Evolutionary conservation across 2,797 vertebrate species (phyloP).

Genomic region (Coregonus sp.): DNA sequence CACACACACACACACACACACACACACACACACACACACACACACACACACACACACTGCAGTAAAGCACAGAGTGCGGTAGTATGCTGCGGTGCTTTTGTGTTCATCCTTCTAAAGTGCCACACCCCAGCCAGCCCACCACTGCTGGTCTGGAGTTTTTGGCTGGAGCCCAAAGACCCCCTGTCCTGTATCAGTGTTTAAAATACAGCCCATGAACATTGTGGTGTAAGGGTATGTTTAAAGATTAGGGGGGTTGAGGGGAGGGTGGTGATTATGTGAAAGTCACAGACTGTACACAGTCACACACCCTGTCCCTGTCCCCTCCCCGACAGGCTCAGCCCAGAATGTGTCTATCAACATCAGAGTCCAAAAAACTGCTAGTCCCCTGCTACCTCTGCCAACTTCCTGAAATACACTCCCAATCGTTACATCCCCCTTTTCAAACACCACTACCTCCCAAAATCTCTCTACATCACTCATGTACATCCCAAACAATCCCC

Average conservation of each 20-base stretch:
- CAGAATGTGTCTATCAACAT: not conserved
- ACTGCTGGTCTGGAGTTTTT: conserved; percentile 10
- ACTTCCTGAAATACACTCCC: not conserved
- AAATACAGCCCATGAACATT: not conserved
- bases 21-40: not conserved
- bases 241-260: not conserved
- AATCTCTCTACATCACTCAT: not conserved
- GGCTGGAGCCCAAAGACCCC: conserved; percentile 5
- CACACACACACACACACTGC: conserved; percentile 23
- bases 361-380: not conserved
- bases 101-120: conserved; percentile 43
- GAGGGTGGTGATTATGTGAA: not conserved
- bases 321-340: not conserved
- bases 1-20: conserved; percentile 5
- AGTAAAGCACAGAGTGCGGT: conserved; percentile 24
- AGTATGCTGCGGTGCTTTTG: conserved; percentile 24
- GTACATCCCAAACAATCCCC: not conserved
- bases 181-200: conserved; percentile 19
- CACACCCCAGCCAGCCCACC: conserved; percentile 61
- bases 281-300: conserved; percentile 1
- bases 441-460: not conserved
- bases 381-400: not conserved
- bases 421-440: not conserved
- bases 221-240: not conserved
- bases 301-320: not conserved